Evolutionary conservation across 2,113 vertebrate species (phyloP).

Genomic region (Bostrychus sinensis): DNA sequence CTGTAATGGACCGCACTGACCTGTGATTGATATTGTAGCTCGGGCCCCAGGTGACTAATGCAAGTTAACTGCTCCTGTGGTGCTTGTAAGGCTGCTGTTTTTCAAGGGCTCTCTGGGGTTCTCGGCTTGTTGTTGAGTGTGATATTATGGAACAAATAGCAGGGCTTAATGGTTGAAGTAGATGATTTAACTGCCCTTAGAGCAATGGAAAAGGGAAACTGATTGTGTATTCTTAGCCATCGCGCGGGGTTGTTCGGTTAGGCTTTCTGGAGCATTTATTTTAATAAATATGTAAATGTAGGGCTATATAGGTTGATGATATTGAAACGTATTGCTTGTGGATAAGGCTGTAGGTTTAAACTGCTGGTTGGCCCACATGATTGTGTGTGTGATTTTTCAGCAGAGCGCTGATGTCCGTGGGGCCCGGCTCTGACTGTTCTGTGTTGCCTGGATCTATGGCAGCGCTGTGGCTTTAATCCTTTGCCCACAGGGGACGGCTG

Average conservation of each 20-base stretch:
- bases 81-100: slow-evolving; percentile 72
- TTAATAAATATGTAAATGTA: background rate
- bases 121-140: slow-evolving; percentile 72
- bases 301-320: background rate
- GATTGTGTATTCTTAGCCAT: slow-evolving; percentile 41
- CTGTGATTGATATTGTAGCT: slow-evolving; percentile 65
- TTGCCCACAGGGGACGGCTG: slow-evolving; percentile 72
- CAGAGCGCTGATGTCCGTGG: slow-evolving; percentile 42
- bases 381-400: slow-evolving; percentile 29
- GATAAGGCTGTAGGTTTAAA: slow-evolving; percentile 23
- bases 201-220: slow-evolving; percentile 61
- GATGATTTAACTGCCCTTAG: slow-evolving; percentile 72
- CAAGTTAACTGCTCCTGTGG: slow-evolving; percentile 68
- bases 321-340: slow-evolving; percentile 5
- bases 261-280: slow-evolving; percentile 36
- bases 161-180: slow-evolving; percentile 61
- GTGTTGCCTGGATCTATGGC: slow-evolving; percentile 64
- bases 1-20: slow-evolving; percentile 23
- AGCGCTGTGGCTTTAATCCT: slow-evolving; percentile 76
- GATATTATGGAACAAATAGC: slow-evolving; percentile 76
- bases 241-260: slow-evolving; percentile 46
- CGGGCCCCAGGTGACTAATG: slow-evolving; percentile 57
- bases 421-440: slow-evolving; percentile 52
- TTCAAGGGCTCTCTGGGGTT: slow-evolving; percentile 68
- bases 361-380: slow-evolving; percentile 24